These are phyloP conservation scores for Ploceus nigricollis DNA, from an alignment of 2,113 vertebrate species.

Conservation along the genomic window DNA sequence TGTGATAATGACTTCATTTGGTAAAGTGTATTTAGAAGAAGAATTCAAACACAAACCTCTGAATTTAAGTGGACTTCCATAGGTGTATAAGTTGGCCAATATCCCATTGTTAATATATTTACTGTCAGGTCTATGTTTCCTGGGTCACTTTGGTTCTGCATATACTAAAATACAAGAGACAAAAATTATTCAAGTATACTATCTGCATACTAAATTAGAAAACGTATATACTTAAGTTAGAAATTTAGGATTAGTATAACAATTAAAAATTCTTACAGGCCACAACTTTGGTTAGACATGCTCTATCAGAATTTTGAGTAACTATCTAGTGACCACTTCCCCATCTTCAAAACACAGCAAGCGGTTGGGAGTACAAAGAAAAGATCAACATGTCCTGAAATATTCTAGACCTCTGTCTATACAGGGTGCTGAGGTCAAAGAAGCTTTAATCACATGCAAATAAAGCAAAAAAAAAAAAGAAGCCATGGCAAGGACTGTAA, in stretches of 20 bases:
- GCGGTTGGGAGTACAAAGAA: neutral
- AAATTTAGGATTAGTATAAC: neutral
- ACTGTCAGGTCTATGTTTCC: constrained; percentile 82
- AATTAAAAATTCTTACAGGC: neutral
- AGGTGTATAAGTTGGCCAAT: constrained; percentile 82
- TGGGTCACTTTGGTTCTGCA: constrained; percentile 81
- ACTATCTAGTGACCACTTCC: neutral
- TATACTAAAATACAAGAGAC: constrained; percentile 66
- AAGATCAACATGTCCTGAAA: neutral
- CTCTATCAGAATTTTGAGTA: neutral
- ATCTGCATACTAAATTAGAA: neutral
- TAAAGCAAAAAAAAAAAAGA: neutral
- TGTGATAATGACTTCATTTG: neutral
- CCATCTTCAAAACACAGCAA: neutral
- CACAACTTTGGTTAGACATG: neutral
- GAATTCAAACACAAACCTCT: constrained; percentile 67
- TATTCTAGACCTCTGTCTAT: neutral
- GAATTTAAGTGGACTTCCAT: constrained; percentile 81
- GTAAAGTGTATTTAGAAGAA: neutral
- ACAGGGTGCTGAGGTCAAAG: neutral
- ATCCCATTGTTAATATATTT: constrained; percentile 84
- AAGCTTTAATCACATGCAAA: neutral
- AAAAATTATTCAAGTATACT: neutral
- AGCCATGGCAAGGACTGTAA: neutral
- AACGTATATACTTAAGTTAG: neutral